Base-by-base conservation (phyloP, 1,140 invertebrate genomes). In the Ceratina japonica region DNA sequence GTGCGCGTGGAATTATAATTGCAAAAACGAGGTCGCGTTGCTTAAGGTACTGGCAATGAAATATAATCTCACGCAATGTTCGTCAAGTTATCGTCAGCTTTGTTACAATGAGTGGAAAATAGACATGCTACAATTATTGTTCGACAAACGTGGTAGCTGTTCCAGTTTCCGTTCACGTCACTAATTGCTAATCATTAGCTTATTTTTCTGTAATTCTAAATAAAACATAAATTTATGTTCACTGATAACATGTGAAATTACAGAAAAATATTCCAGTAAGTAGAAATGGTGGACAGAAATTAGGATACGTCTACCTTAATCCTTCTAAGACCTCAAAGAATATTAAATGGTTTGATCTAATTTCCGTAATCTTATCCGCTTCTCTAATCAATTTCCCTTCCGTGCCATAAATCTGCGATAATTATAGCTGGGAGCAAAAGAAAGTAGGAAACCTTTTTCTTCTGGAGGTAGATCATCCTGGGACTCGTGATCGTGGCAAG, bases 381-480 rank as follows among this genome's bases (percentile, higher is more conserved):
- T 37, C 37, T 37, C 3, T 37, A 3, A 37, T 37, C 13, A 54
- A n/a, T n/a, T n/a, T n/a, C 52, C 3, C 3, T 13, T 18, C 52
- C 10, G 3, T 54, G 3, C 15, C 13, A 54, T 2, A 54, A 13
- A 54, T 54, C 52, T 3, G 18, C 3, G 18, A 54, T 54, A 16
- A 54, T 54, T 18, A 12, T 13, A 18, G n/a, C n/a, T n/a, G n/a
- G n/a, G n/a, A 54, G 10, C 7, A 52, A 13, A 15, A 7, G 24
- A 18, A 54, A 7, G 16, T 24, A 3, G 18, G 27, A 1, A 22
- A 94, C 94, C 94, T 93, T 94, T 95, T 88, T 95, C 94, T 87
- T 94, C 94, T 12, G 91, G 92, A 83, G 94, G 94, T 79, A 94
- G 87, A 87, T 95, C 94, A 84, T 95, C 94, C 82, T 93, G 93